Percentiles rank a stretch among this genome's conserved stretches.
These are phyloP conservation scores for Characodon lateralis DNA, from an alignment of 2,797 vertebrate species.

Conservation along the genomic window DNA sequence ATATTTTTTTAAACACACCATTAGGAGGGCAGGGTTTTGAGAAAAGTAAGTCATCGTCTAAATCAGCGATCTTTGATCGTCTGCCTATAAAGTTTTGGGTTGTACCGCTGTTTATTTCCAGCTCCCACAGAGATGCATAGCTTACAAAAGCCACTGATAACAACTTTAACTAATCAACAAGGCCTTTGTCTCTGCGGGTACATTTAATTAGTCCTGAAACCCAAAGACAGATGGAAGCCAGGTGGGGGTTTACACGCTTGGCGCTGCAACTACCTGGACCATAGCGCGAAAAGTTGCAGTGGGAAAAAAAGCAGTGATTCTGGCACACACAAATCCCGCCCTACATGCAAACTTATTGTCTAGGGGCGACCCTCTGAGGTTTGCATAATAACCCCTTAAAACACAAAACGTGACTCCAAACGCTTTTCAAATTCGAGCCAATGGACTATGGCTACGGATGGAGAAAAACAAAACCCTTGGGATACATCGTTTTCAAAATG, in stretches of 20 bases:
- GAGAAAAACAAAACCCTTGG: not conserved
- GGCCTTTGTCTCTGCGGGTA: slow-evolving; percentile 42
- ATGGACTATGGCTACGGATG: not conserved
- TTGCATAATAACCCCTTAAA: slow-evolving; percentile 25
- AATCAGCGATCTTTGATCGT: slow-evolving; percentile 40
- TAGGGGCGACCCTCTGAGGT: not conserved
- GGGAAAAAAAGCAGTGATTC: slow-evolving; percentile 13
- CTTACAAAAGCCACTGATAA: slow-evolving; percentile 36
- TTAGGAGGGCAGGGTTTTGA: not conserved
- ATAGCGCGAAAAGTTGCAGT: slow-evolving; percentile 69
- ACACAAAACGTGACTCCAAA: slow-evolving; percentile 49
- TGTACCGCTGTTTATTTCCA: not conserved
- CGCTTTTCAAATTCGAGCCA: not conserved
- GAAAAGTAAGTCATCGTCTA: rapidly evolving
- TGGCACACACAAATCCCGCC: slow-evolving; percentile 38
- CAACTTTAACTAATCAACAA: slow-evolving; percentile 34
- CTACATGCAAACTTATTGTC: slow-evolving; percentile 30
- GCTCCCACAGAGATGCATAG: not conserved
- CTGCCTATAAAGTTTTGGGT: slow-evolving; percentile 21
- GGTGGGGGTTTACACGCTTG: slow-evolving; percentile 16
- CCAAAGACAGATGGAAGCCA: slow-evolving; percentile 58
- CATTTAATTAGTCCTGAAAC: slow-evolving; percentile 54
- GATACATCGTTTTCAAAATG: not conserved
- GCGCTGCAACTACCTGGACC: slow-evolving; percentile 61
- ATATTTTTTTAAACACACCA: not conserved